Evolutionary conservation across 1,140 invertebrate species (phyloP).

Genomic region (Medauroidea extradentata): DNA sequence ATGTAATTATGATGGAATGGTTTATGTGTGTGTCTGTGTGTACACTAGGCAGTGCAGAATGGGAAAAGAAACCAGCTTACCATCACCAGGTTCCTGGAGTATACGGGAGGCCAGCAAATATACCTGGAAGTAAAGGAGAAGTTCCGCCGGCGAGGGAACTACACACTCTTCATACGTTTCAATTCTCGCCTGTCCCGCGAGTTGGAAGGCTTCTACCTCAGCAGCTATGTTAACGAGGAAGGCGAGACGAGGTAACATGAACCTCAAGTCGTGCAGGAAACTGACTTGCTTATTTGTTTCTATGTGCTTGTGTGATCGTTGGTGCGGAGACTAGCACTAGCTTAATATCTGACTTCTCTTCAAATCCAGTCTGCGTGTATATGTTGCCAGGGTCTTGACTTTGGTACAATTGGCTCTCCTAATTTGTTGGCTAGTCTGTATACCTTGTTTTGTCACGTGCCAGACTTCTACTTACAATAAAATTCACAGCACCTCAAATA

Average conservation of each 20-base stretch:
- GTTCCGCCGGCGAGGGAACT: conserved; percentile 71
- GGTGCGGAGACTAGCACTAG: too few relatives aligned
- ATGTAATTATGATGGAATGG: conserved; percentile 7
- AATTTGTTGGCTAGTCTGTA: too few relatives aligned
- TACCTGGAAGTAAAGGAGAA: conserved; percentile 80
- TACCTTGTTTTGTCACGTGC: too few relatives aligned
- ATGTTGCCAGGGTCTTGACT: too few relatives aligned
- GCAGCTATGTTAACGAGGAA: conserved; percentile 69
- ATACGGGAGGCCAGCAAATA: conserved; percentile 74
- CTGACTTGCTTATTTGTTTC: conserved; percentile 16
- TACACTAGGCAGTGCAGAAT: conserved; percentile 59
- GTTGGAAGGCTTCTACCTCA: conserved; percentile 89
- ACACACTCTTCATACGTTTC: conserved; percentile 80
- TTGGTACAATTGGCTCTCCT: too few relatives aligned
- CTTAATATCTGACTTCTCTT: too few relatives aligned
- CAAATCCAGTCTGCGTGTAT: too few relatives aligned
- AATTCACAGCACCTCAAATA: too few relatives aligned
- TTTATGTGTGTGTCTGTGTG: conserved; percentile 31
- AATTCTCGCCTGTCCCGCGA: conserved; percentile 71
- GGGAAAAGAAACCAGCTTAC: conserved; percentile 64
- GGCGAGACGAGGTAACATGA: conserved; percentile 81
- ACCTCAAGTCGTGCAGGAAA: too few relatives aligned
- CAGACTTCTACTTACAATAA: too few relatives aligned
- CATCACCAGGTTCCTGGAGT: conserved; percentile 71
- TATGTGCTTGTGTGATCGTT: too few relatives aligned